Percentiles rank a stretch among this genome's conserved stretches.
phyloP scores from a whole-genome alignment of 2,888 invertebrate species.

The Protonemura montana region DNA sequence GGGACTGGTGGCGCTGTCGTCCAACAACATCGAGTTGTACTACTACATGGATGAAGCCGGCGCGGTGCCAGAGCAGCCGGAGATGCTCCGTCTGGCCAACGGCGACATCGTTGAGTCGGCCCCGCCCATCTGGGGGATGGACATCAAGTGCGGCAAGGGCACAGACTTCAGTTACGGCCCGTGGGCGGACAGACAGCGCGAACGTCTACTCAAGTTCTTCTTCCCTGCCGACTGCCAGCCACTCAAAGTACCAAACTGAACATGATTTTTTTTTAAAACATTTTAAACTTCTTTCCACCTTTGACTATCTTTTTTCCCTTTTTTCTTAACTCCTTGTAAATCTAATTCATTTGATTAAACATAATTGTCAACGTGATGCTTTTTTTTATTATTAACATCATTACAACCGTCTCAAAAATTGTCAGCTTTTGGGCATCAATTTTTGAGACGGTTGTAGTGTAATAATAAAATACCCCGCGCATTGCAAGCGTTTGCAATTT shows the following conservation, averaged over 20 bases:
- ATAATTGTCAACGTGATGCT: too few species aligned
- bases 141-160: constrained; percentile 92
- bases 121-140: constrained; percentile 94
- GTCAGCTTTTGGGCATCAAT: too few species aligned
- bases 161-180: constrained; percentile 98
- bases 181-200: constrained; percentile 97
- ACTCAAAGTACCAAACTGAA: constrained; percentile 72
- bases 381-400: too few species aligned
- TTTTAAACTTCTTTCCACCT: too few species aligned
- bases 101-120: constrained; percentile 93
- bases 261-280: neutral
- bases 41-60: constrained; percentile 98
- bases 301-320: too few species aligned
- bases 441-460: too few species aligned
- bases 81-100: constrained; percentile 86
- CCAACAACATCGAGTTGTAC: constrained; percentile 92
- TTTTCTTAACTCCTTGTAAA: too few species aligned
- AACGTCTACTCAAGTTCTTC: constrained; percentile 94
- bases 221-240: constrained; percentile 88
- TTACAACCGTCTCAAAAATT: too few species aligned
- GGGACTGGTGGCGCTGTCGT: constrained; percentile 96
- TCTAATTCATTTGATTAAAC: too few species aligned
- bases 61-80: constrained; percentile 90
- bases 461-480: too few species aligned
- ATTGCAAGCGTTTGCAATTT: too few species aligned